Evolutionary conservation across 2,888 invertebrate genomes (phyloP).

Genomic region (Dermolepida albohirtum): DNA sequence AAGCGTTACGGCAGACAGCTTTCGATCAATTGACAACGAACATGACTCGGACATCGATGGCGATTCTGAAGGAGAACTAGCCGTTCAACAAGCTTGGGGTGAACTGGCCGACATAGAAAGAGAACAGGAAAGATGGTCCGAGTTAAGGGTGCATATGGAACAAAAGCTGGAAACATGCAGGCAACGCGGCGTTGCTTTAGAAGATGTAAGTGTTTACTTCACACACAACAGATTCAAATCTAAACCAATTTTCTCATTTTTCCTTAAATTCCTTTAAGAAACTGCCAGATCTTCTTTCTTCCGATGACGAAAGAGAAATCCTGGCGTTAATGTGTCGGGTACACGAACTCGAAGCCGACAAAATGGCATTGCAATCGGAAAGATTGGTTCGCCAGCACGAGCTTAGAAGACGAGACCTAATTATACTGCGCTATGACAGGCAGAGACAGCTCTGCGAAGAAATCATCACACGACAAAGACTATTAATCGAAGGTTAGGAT

Average conservation of each 20-base stretch:
- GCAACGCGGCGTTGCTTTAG: conserved; percentile 81
- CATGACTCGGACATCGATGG: conserved; percentile 59
- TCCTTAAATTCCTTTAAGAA: conserved; percentile 68
- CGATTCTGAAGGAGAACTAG: conserved; percentile 71
- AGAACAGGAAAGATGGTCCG: conserved; percentile 85
- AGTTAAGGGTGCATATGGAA: conserved; percentile 81
- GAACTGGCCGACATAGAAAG: conserved; percentile 86
- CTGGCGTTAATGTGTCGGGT: conserved; percentile 89
- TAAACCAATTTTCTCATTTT: too few relatives aligned
- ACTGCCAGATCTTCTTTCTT: conserved; percentile 85
- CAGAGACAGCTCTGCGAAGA: conserved; percentile 90
- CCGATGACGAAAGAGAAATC: conserved; percentile 91
- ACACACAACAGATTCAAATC: too few relatives aligned
- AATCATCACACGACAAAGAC: conserved; percentile 88
- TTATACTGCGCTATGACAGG: conserved; percentile 84
- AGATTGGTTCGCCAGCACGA: conserved; percentile 88
- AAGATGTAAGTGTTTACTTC: conserved; percentile 75
- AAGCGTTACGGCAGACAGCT: conserved; percentile 57
- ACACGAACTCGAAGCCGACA: conserved; percentile 94
- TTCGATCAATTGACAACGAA: conserved; percentile 61
- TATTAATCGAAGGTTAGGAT: conserved; percentile 82
- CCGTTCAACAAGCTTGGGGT: conserved; percentile 85
- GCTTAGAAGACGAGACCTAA: conserved; percentile 83
- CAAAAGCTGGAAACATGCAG: conserved; percentile 84
- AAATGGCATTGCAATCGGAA: conserved; percentile 90